Percentiles rank a stretch among this genome's conserved stretches.
Conservation (phyloP, 2,797 vertebrate species). For the Malurus leucopterus region DNA sequence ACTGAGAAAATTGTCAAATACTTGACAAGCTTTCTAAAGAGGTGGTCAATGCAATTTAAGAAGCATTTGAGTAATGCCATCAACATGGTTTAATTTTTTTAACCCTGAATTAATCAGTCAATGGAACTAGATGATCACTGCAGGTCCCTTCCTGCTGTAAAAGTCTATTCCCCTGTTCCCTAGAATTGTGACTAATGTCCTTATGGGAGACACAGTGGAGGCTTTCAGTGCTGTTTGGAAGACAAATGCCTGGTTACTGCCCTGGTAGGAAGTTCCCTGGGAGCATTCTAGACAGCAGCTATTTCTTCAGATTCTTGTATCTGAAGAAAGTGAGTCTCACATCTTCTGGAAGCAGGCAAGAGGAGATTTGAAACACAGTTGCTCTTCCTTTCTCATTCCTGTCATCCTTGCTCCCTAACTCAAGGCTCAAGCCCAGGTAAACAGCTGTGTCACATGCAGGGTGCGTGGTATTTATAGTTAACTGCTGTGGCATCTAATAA, state of each 20-base stretch:
- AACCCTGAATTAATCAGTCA: not conserved
- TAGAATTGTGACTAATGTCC: not conserved
- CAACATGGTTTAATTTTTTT: not conserved
- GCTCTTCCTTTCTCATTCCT: not conserved
- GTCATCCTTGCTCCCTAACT: not conserved
- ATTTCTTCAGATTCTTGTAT: not conserved
- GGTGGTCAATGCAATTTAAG: not conserved
- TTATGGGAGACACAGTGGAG: not conserved
- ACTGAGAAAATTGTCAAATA: not conserved
- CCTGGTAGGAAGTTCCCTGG: not conserved
- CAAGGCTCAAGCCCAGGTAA: not conserved
- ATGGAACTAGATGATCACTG: not conserved
- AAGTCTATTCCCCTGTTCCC: not conserved
- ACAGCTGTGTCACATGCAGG: not conserved
- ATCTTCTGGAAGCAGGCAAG: not conserved
- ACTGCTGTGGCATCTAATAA: not conserved
- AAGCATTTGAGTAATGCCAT: not conserved
- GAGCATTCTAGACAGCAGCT: not conserved
- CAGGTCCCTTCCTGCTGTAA: not conserved
- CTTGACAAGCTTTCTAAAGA: not conserved
- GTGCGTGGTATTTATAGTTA: not conserved
- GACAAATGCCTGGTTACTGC: not conserved
- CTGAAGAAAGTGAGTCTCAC: not conserved
- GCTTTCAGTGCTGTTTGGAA: not conserved
- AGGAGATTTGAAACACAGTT: not conserved